phyloP scores from a whole-genome alignment of 2,113 vertebrate species.

The Antennarius striatus region DNA sequence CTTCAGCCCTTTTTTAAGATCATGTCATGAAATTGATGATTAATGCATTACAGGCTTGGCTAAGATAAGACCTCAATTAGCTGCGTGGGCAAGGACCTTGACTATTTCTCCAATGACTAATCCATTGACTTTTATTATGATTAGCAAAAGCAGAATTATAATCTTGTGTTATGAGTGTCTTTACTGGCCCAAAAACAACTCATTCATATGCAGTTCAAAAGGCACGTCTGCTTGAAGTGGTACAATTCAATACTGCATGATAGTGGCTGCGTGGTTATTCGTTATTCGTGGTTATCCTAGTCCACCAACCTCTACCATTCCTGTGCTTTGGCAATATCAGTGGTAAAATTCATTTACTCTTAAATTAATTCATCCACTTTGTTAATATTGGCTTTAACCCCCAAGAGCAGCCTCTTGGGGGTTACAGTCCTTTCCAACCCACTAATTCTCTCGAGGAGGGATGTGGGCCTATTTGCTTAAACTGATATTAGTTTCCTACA shows the following conservation, averaged over 20 bases:
- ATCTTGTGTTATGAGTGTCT: conserved; percentile 45
- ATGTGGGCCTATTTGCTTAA: conserved; percentile 13
- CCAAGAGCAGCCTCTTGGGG: conserved; percentile 38
- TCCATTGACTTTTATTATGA: conserved; percentile 67
- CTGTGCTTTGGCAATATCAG: conserved; percentile 16
- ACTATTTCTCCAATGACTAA: conserved; percentile 70
- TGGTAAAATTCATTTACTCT: conserved; percentile 34
- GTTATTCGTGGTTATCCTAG: neutral
- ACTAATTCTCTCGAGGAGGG: conserved; percentile 27
- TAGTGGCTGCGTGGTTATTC: neutral
- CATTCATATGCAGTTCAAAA: conserved; percentile 52
- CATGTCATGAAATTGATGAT: conserved; percentile 61
- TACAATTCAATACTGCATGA: neutral
- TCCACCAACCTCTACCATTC: conserved; percentile 4
- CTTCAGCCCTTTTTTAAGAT: conserved; percentile 37
- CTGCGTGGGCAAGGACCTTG: conserved; percentile 68
- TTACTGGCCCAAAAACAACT: conserved; percentile 26
- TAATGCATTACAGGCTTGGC: conserved; percentile 58
- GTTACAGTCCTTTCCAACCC: conserved; percentile 20
- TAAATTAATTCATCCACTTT: conserved; percentile 47
- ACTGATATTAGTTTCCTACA: conserved; percentile 20
- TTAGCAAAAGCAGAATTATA: conserved; percentile 63
- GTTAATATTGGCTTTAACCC: conserved; percentile 57
- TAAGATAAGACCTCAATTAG: conserved; percentile 73
- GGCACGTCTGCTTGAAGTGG: conserved; percentile 25